Evolutionary conservation across 92 coral and sea anemone genomes (phyloP).

Genomic region (Hydrozoanthus gracilis): DNA sequence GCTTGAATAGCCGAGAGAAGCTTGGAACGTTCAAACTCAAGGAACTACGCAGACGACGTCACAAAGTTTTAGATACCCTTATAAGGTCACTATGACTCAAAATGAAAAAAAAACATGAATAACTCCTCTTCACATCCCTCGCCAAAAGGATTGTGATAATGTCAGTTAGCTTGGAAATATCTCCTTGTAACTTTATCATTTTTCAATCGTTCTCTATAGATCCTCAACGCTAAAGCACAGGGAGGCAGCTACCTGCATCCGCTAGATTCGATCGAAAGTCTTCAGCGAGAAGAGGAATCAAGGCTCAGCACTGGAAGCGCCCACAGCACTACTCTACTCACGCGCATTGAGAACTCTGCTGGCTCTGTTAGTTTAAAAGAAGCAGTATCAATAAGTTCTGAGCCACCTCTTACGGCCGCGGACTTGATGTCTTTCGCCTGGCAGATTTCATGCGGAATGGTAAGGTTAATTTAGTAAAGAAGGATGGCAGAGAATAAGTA

Average conservation of each 20-base stretch:
- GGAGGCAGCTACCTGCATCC: constrained; percentile 15
- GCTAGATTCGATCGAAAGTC: not conserved
- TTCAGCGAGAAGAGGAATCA: constrained; percentile 28
- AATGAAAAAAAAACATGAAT: no score
- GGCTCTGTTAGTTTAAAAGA: constrained; percentile 15
- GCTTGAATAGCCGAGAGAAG: no score
- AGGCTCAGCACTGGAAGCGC: constrained; percentile 6
- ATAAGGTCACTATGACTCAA: no score
- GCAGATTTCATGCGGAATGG: constrained; percentile 48
- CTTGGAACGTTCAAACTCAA: no score
- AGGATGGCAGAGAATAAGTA: no score
- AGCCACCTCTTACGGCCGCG: constrained; percentile 12
- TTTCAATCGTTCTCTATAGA: not conserved
- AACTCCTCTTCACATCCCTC: no score
- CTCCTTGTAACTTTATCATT: not conserved
- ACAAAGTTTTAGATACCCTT: no score
- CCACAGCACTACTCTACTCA: constrained; percentile 23
- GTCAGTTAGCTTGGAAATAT: no score
- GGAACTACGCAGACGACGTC: no score
- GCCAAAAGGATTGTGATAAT: no score
- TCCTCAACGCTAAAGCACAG: not conserved
- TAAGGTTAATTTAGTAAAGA: not conserved
- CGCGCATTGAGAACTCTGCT: constrained; percentile 25
- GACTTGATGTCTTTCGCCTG: constrained; percentile 46
- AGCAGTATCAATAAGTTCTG: not conserved